Evolutionary conservation across 2,113 vertebrate genomes (phyloP).

Genomic region (Rhodinocichla rosea): DNA sequence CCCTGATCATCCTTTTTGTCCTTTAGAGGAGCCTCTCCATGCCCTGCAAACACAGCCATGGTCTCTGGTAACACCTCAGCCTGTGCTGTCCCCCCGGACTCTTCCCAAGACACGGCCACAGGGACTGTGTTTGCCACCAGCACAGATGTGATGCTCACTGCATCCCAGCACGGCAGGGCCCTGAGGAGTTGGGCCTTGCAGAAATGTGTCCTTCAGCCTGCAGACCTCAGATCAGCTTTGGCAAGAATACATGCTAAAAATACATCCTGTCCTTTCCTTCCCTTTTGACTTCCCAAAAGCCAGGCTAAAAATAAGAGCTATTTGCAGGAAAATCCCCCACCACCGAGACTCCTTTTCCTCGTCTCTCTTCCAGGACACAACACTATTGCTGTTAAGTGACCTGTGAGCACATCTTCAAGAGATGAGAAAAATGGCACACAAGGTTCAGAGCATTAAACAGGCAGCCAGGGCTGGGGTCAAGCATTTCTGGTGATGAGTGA

Average conservation of each 20-base stretch:
- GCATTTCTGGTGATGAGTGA: neutral
- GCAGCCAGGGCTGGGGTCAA: slow-evolving; percentile 52
- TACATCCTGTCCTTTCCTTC: neutral
- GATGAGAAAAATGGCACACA: neutral
- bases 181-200: fast-evolving
- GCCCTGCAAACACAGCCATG: fast-evolving
- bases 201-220: neutral
- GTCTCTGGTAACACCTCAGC: neutral
- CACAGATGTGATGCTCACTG: neutral
- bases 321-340: slow-evolving; percentile 25
- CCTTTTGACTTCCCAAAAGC: neutral
- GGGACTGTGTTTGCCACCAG: fast-evolving
- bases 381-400: neutral
- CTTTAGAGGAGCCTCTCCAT: fast-evolving
- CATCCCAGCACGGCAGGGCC: neutral
- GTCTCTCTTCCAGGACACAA: neutral
- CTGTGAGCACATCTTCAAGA: neutral
- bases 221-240: neutral
- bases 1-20: neutral
- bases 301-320: slow-evolving; percentile 24
- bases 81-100: fast-evolving
- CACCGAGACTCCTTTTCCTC: neutral
- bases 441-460: slow-evolving; percentile 42
- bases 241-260: neutral
- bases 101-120: fast-evolving